These are phyloP conservation scores for Heliothis subflexa DNA, from an alignment of 1,140 invertebrate species.

Conservation along the genomic window DNA sequence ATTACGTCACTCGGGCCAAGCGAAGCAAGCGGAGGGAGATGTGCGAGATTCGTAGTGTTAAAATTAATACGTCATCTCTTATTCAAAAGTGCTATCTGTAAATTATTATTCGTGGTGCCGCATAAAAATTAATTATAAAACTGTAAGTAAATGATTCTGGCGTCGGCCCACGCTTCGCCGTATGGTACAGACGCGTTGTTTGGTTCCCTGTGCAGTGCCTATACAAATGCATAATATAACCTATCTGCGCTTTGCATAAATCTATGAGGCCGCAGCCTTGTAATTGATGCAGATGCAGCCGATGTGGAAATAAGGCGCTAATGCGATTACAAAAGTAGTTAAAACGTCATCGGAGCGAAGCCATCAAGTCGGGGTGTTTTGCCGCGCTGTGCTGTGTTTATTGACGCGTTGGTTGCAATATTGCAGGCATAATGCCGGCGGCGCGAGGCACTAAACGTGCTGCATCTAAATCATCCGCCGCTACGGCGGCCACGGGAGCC, in stretches of 20 bases:
- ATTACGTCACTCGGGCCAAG: slow-evolving; percentile 69
- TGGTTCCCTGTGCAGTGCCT: slow-evolving; percentile 76
- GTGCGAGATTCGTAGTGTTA: slow-evolving; percentile 79
- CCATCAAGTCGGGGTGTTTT: slow-evolving; percentile 65
- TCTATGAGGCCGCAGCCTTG: slow-evolving; percentile 76
- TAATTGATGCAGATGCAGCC: slow-evolving; percentile 72
- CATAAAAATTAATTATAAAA: slow-evolving; percentile 70
- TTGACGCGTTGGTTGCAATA: slow-evolving; percentile 81
- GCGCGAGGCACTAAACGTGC: slow-evolving; percentile 81
- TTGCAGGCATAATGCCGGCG: slow-evolving; percentile 83
- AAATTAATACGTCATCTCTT: slow-evolving; percentile 83
- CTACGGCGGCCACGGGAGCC: slow-evolving; percentile 68
- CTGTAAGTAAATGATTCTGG: slow-evolving; percentile 74
- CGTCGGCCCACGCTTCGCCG: slow-evolving; percentile 50
- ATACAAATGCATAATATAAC: slow-evolving; percentile 85
- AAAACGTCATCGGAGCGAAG: slow-evolving; percentile 76
- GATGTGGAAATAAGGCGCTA: slow-evolving; percentile 70
- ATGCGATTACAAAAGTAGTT: slow-evolving; percentile 75
- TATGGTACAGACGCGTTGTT: slow-evolving; percentile 76
- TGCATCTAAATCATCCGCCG: slow-evolving; percentile 76
- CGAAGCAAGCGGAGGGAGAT: slow-evolving; percentile 77
- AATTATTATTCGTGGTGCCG: slow-evolving; percentile 65
- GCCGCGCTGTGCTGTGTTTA: slow-evolving; percentile 77
- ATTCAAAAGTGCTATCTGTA: slow-evolving; percentile 72
- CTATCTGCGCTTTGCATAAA: slow-evolving; percentile 81